Percentiles rank a stretch among this genome's conserved stretches.
Conservation (phyloP, 1,140 invertebrate genomes). For the Apis dorsata region DNA sequence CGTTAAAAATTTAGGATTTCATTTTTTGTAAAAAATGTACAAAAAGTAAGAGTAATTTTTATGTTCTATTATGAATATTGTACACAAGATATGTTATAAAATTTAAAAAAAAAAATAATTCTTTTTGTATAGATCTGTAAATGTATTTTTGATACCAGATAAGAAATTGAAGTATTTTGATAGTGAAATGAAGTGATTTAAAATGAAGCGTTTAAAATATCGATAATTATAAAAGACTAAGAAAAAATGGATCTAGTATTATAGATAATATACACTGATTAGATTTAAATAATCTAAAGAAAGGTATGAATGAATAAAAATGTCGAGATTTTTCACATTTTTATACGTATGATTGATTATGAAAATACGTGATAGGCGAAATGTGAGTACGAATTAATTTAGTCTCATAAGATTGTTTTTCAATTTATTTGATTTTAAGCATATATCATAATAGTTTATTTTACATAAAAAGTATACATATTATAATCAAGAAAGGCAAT, state of each 20-base stretch:
- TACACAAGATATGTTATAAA: background rate
- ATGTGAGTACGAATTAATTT: constrained; percentile 4
- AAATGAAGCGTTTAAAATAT: background rate
- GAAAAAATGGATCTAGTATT: constrained; percentile 38
- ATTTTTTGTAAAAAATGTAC: constrained; percentile 38
- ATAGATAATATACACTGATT: constrained; percentile 23
- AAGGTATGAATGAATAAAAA: constrained; percentile 32
- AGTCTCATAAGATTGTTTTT: constrained; percentile 19
- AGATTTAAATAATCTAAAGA: constrained; percentile 27
- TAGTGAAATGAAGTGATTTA: background rate
- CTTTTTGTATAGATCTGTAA: background rate
- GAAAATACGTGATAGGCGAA: background rate
- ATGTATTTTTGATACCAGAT: constrained; percentile 1
- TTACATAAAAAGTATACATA: constrained; percentile 43
- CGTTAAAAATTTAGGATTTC: constrained; percentile 52
- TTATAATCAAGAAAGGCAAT: constrained; percentile 39
- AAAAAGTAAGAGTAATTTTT: constrained; percentile 9
- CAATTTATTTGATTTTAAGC: constrained; percentile 45
- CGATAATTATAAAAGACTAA: constrained; percentile 38
- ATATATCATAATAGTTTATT: constrained; percentile 9
- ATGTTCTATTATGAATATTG: background rate
- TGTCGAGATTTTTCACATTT: constrained; percentile 9
- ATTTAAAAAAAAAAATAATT: background rate
- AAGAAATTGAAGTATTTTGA: constrained; percentile 20
- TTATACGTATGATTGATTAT: background rate